Evolutionary conservation across 2,113 vertebrate species (phyloP).

Genomic region (Microcebus ravelobensis): DNA sequence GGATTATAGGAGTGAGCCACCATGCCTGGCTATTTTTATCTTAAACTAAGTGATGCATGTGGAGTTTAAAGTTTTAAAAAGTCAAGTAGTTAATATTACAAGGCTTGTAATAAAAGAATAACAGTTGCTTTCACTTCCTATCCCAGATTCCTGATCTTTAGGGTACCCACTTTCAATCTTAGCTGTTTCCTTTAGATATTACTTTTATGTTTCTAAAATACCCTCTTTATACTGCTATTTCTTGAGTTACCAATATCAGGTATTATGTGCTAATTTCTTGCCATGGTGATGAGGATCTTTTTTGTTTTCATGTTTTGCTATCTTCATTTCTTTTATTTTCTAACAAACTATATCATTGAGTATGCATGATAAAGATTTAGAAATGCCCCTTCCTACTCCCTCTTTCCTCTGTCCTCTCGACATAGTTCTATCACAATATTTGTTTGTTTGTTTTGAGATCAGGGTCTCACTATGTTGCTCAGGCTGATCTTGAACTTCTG

Average conservation of each 20-base stretch:
- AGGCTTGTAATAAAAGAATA: neutral
- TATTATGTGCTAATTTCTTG: neutral
- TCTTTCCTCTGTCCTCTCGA: neutral
- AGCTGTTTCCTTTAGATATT: neutral
- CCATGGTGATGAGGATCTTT: neutral
- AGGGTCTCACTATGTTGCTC: neutral
- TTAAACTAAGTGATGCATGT: neutral
- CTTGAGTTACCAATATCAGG: neutral
- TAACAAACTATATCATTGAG: too few species aligned
- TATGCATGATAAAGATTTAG: neutral
- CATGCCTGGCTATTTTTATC: neutral
- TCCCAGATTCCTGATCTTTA: neutral
- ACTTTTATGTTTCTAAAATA: neutral
- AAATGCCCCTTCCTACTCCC: neutral
- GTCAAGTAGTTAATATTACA: neutral
- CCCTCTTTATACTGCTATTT: neutral
- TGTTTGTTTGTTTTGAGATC: too few species aligned
- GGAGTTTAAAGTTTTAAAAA: neutral
- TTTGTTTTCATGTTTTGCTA: too few species aligned
- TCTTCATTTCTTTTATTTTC: too few species aligned
- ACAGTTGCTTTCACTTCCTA: neutral
- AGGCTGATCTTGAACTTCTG: neutral
- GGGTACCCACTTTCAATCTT: neutral
- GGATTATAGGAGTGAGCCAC: neutral
- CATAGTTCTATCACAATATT: neutral